Evolutionary conservation across 2,888 invertebrate species (phyloP).

Genomic region (Coenonympha glycerion): DNA sequence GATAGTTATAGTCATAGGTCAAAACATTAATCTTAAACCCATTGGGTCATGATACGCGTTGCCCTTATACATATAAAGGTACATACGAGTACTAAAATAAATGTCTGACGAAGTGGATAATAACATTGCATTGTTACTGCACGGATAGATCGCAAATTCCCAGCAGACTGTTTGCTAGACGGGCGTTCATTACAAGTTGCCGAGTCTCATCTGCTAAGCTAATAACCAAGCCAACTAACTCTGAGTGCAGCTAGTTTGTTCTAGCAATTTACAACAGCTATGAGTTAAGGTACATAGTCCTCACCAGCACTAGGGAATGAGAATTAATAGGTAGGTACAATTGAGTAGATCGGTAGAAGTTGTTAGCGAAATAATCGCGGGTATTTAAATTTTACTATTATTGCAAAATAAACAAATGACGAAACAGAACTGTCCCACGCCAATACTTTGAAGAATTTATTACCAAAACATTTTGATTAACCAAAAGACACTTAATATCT

Average conservation of each 20-base stretch:
- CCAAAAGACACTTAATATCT: too few species aligned
- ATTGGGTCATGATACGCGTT: too few species aligned
- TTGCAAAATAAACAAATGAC: too few species aligned
- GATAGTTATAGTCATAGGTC: too few species aligned
- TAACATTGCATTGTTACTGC: conserved; percentile 4
- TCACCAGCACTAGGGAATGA: background rate
- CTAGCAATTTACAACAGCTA: conserved; percentile 18
- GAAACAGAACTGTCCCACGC: too few species aligned
- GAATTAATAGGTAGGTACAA: background rate
- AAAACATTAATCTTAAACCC: too few species aligned
- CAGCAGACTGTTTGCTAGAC: conserved; percentile 40
- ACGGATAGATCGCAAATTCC: conserved; percentile 25
- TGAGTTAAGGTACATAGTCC: background rate
- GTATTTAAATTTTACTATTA: too few species aligned
- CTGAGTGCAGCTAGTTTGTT: conserved; percentile 21
- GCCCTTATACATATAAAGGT: too few species aligned
- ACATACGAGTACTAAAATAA: too few species aligned
- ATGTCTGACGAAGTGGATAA: background rate
- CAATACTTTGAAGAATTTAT: too few species aligned
- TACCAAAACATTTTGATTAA: too few species aligned
- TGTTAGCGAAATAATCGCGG: too few species aligned
- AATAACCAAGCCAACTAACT: conserved; percentile 52
- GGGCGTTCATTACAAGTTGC: conserved; percentile 42
- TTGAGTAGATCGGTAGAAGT: background rate
- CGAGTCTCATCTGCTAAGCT: conserved; percentile 52